Base-by-base conservation (phyloP, 2,888 invertebrate genomes). In the Cryptosula pallasiana region DNA sequence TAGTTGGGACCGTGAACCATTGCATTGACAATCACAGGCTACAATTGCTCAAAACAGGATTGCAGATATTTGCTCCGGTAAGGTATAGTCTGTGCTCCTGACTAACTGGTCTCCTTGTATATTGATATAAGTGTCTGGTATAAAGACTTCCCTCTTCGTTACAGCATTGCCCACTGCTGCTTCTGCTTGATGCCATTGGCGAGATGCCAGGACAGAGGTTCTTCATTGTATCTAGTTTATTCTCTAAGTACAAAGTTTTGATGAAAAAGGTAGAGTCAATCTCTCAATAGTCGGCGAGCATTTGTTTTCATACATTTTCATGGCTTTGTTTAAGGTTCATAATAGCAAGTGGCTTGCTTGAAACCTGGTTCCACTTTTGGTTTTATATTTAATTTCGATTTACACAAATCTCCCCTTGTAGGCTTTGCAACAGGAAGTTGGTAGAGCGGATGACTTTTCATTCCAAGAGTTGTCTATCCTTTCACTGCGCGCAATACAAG, bases 201-300 rank as follows among this genome's bases (percentile, higher is more conserved):
- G 63, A 63, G 32, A 16, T 63, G 32, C 32, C 63, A 3, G 25
- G 32, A 16, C 63, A 63, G 63, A 20, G 32, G 63, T 63, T 63
- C 32, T 63, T 63, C 32, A 34, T 32, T 32, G 63, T 63, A 5
- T 25, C 63, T n/a, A 32, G 25, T 13, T 34, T 27, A 32, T 32
- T 63, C 2, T 16, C 13, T 5, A 32, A 32, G 27, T 63, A 13
- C 32, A 63, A 63, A 32, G 9, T 5, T 63, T 34, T 13, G 3
- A 32, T 63, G 63, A 63, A 63, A 27, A 63, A 63, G 63, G 63
- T 63, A 55, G 5, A n/a, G n/a, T n/a, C n/a, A n/a, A n/a, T n/a
- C n/a, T n/a, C n/a, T n/a, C n/a, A n/a, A n/a, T n/a, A n/a, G n/a
- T n/a, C n/a, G n/a, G n/a, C n/a, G n/a, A n/a, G n/a, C n/a, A n/a